phyloP scores from a whole-genome alignment of 2,888 invertebrate genomes.

The Euclidia mi region DNA sequence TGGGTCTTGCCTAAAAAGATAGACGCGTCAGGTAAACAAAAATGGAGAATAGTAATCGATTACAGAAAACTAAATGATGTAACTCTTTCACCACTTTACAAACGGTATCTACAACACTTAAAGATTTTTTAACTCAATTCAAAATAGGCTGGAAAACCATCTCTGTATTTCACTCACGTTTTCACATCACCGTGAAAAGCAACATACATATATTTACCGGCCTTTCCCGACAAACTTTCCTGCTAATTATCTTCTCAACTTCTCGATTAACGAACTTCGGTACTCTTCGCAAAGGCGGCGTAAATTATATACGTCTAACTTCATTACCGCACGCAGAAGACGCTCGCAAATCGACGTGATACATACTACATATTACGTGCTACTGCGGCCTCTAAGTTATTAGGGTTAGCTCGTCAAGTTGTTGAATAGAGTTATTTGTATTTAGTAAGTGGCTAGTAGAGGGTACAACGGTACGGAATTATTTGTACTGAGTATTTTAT shows the following conservation, averaged over 20 bases:
- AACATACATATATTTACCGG: conserved; percentile 5
- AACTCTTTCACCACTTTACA: too few species aligned
- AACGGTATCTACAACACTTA: too few species aligned
- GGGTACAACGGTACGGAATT: not conserved
- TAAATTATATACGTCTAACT: conserved; percentile 69
- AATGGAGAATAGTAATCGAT: too few species aligned
- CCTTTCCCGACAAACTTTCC: conserved; percentile 47
- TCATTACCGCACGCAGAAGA: conserved; percentile 59
- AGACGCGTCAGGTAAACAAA: too few species aligned
- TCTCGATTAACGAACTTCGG: conserved; percentile 66
- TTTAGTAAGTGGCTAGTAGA: conserved; percentile 7
- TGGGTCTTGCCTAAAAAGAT: too few species aligned
- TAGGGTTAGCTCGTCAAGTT: conserved; percentile 22
- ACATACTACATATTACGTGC: conserved; percentile 20
- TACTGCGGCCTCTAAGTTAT: conserved; percentile 22
- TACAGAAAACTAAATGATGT: too few species aligned
- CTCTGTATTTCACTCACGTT: not conserved
- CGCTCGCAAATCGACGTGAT: conserved; percentile 30
- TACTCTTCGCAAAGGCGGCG: conserved; percentile 38
- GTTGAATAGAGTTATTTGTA: conserved; percentile 16
- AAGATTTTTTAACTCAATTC: too few species aligned
- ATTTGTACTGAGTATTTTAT: not conserved
- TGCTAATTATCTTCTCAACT: conserved; percentile 73
- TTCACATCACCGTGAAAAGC: conserved; percentile 14
- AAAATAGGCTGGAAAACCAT: not conserved